Percentiles rank a stretch among this genome's conserved stretches.
Conservation (phyloP, 2,113 vertebrate genomes). For the Jaculus jaculus region DNA sequence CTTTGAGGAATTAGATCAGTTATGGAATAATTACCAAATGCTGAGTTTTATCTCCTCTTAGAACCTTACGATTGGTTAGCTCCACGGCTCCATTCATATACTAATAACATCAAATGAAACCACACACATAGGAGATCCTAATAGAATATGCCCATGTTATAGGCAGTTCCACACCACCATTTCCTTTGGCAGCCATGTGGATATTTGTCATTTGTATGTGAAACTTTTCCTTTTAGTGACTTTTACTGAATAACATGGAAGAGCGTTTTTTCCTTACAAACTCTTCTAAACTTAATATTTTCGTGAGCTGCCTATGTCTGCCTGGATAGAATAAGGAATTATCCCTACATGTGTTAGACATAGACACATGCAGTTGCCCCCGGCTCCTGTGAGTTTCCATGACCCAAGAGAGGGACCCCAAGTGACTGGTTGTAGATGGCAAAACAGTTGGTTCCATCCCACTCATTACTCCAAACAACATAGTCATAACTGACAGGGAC, state of each 20-base stretch:
- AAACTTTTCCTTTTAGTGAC: background rate
- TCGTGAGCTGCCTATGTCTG: background rate
- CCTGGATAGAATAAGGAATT: background rate
- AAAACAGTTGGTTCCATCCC: background rate
- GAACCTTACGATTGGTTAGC: background rate
- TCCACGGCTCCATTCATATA: background rate
- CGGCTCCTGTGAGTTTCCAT: background rate
- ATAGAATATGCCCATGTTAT: background rate
- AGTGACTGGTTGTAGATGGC: background rate
- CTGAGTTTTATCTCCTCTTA: background rate
- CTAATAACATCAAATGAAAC: background rate
- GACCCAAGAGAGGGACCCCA: background rate
- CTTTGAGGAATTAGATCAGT: background rate
- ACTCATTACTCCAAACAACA: background rate
- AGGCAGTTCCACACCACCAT: background rate
- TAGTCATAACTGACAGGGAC: background rate
- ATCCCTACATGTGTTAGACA: accelerated
- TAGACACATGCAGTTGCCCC: accelerated
- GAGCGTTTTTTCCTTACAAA: background rate
- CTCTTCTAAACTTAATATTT: background rate
- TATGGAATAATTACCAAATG: background rate
- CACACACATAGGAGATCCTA: background rate
- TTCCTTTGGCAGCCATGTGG: background rate
- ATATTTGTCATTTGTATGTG: background rate
- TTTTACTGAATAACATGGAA: background rate